Conservation (phyloP, 2,113 vertebrate genomes). For the Saccopteryx bilineata region DNA sequence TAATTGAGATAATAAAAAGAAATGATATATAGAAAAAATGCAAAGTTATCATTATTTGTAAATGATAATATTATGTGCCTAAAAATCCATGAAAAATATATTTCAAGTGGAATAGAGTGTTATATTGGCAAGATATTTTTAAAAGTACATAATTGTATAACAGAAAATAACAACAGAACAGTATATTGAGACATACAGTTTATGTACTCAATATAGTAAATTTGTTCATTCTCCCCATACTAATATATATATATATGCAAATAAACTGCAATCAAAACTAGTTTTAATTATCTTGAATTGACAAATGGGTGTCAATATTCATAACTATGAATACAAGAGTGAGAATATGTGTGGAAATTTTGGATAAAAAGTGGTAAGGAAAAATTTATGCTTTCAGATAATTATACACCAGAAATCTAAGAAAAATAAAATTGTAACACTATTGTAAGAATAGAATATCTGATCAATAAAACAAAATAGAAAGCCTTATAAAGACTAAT, state of each 20-base stretch:
- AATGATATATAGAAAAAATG: neutral
- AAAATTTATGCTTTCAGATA: neutral
- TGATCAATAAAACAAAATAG: constrained; percentile 4
- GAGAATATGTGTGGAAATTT: neutral
- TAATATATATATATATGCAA: neutral
- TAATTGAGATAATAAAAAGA: neutral
- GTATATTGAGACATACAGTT: neutral
- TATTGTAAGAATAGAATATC: neutral
- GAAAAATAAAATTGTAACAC: constrained; percentile 26
- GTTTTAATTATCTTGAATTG: constrained; percentile 7
- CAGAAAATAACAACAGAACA: neutral
- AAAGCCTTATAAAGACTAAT: neutral
- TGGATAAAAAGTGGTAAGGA: neutral
- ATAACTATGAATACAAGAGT: neutral
- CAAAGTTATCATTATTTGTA: neutral
- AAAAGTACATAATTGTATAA: neutral
- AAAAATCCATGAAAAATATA: neutral
- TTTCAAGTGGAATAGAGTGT: neutral
- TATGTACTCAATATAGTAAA: neutral
- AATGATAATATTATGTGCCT: neutral
- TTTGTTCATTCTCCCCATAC: constrained; percentile 3
- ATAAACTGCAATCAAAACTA: neutral
- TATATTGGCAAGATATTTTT: neutral
- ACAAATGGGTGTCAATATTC: neutral
- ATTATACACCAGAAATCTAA: neutral